A percentile compares a stretch with the other conserved stretches of the same genome.
phyloP scores from a whole-genome alignment of 2,888 invertebrate species.

The Dolichopus griseipennis region DNA sequence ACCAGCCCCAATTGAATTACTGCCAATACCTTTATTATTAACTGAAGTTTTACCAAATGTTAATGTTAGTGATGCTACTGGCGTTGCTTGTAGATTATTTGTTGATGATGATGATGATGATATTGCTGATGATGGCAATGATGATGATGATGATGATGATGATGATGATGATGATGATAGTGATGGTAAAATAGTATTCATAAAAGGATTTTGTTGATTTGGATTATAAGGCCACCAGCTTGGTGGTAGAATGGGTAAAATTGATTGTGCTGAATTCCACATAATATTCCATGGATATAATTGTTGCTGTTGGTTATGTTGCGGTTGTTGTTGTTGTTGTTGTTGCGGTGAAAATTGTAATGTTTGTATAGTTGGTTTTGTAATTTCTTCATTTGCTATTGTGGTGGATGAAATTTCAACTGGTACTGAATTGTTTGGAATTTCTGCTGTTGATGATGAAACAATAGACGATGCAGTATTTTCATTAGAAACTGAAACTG shows the following conservation, averaged over 20 bases:
- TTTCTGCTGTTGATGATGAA: neutral
- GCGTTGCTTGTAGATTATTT: neutral
- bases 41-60: neutral
- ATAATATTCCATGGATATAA: neutral
- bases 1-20: neutral
- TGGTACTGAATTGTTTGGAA: neutral
- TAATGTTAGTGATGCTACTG: neutral
- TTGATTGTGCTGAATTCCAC: conserved; percentile 1
- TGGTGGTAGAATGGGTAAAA: neutral
- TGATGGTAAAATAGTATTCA: no score
- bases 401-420: neutral
- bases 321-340: neutral
- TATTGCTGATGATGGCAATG: no score
- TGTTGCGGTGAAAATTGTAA: neutral
- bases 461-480: neutral
- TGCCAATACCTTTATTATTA: neutral
- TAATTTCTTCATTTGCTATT: neutral
- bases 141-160: no score
- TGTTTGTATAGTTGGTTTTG: neutral
- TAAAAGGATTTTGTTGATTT: neutral
- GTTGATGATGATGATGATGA: no score
- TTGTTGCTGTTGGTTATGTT: neutral
- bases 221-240: neutral
- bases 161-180: no score
- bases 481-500: neutral